These are phyloP conservation scores for Corvus hawaiiensis DNA, from an alignment of 2,113 vertebrate species.

Conservation along the genomic window DNA sequence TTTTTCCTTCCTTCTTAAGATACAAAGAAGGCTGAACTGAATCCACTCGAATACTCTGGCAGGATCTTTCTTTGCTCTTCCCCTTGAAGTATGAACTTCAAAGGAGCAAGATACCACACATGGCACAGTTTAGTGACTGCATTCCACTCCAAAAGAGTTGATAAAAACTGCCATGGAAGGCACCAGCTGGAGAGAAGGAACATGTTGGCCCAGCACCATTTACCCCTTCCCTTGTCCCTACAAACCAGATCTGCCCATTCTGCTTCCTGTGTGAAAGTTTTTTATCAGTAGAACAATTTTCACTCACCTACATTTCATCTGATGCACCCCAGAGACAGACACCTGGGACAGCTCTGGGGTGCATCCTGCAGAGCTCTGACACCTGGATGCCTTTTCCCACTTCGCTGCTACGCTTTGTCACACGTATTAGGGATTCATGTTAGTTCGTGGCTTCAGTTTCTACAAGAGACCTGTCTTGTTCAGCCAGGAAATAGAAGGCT, in stretches of 20 bases:
- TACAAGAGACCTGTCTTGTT: not conserved
- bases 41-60: not conserved
- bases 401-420: accelerated
- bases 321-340: not conserved
- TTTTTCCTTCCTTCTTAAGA: not conserved
- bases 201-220: not conserved
- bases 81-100: not conserved
- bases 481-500: not conserved
- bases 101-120: not conserved
- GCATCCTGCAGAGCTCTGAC: not conserved
- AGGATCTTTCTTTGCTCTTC: not conserved
- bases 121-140: not conserved
- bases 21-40: not conserved
- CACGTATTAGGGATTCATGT: not conserved
- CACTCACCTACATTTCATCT: not conserved
- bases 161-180: not conserved
- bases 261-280: not conserved
- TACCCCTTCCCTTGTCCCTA: not conserved
- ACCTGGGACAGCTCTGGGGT: not conserved
- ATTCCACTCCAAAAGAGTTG: not conserved
- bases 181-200: not conserved
- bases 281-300: not conserved
- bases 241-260: not conserved
- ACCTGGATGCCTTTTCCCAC: not conserved
- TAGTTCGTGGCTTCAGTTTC: not conserved